Conservation (phyloP, 2,888 invertebrate species). For the Sphinx pinastri region DNA sequence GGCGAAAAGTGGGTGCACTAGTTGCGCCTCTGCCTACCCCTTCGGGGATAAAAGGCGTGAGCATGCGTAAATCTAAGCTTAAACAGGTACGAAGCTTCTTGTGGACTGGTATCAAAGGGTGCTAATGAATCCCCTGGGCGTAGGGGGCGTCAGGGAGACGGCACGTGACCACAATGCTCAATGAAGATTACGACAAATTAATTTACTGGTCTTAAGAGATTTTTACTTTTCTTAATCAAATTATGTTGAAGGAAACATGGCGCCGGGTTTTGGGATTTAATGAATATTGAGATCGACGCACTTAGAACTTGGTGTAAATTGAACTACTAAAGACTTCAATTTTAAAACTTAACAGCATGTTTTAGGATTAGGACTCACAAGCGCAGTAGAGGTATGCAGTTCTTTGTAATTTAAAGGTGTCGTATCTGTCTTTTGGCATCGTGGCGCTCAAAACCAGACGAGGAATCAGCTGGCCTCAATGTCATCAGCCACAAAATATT, state of each 20-base stretch:
- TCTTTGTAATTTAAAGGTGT: too few species aligned
- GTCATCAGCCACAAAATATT: too few species aligned
- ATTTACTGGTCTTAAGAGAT: slow-evolving; percentile 10
- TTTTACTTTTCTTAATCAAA: slow-evolving; percentile 6
- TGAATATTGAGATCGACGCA: neutral
- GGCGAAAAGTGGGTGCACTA: too few species aligned
- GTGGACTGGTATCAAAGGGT: slow-evolving; percentile 1
- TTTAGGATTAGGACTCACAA: too few species aligned
- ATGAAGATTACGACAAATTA: neutral
- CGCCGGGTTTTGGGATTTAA: neutral
- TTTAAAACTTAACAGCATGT: too few species aligned
- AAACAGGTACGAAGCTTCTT: neutral
- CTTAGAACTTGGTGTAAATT: neutral
- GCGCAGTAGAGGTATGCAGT: too few species aligned
- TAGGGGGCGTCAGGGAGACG: neutral
- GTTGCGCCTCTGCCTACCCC: too few species aligned
- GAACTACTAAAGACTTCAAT: too few species aligned
- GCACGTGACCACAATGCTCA: slow-evolving; percentile 1
- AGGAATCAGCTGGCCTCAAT: too few species aligned
- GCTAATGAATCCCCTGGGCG: neutral
- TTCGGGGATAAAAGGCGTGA: too few species aligned
- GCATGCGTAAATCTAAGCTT: neutral
- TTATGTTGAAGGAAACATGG: neutral
- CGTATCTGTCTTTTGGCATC: too few species aligned
- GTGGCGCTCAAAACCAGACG: too few species aligned